A percentile compares a stretch with the other conserved stretches of the same genome.
Evolutionary conservation across 1,140 invertebrate genomes (phyloP).

Genomic region (Fopius arisanus): DNA sequence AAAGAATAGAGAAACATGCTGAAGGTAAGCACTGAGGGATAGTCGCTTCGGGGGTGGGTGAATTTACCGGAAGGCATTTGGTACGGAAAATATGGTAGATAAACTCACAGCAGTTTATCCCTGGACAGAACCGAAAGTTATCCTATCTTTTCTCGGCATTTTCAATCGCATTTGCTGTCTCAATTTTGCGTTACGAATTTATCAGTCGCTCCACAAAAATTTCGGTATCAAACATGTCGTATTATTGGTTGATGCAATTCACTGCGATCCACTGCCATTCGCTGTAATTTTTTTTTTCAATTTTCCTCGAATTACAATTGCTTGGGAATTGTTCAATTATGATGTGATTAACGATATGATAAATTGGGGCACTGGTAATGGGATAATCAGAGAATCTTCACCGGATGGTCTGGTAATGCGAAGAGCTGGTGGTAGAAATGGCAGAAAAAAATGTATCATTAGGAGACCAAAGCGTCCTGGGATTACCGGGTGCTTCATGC

Average conservation of each 20-base stretch:
- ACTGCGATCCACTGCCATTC: too few relatives aligned
- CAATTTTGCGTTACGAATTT: background rate
- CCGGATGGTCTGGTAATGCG: conserved; percentile 2
- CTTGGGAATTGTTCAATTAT: too few relatives aligned
- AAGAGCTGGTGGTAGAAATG: conserved; percentile 25
- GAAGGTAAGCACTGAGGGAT: conserved; percentile 12
- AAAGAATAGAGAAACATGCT: background rate
- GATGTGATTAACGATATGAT: background rate
- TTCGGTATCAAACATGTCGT: too few relatives aligned
- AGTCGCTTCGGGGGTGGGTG: background rate
- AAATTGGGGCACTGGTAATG: background rate
- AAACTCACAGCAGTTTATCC: background rate
- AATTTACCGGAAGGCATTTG: conserved; percentile 11
- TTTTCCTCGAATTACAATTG: too few relatives aligned
- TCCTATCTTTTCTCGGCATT: background rate
- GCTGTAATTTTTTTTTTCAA: too few relatives aligned
- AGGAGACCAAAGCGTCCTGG: conserved; percentile 25
- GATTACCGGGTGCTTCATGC: conserved; percentile 28
- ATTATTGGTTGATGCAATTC: too few relatives aligned
- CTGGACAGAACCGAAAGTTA: background rate
- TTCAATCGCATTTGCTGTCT: background rate
- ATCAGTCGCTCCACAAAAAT: too few relatives aligned
- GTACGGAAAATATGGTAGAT: conserved; percentile 12
- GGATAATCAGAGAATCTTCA: conserved; percentile 2
- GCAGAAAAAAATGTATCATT: conserved; percentile 32